A percentile compares a stretch with the other conserved stretches of the same genome.
Conservation (phyloP, 92 coral and sea anemone genomes). For the Porites divaricata region DNA sequence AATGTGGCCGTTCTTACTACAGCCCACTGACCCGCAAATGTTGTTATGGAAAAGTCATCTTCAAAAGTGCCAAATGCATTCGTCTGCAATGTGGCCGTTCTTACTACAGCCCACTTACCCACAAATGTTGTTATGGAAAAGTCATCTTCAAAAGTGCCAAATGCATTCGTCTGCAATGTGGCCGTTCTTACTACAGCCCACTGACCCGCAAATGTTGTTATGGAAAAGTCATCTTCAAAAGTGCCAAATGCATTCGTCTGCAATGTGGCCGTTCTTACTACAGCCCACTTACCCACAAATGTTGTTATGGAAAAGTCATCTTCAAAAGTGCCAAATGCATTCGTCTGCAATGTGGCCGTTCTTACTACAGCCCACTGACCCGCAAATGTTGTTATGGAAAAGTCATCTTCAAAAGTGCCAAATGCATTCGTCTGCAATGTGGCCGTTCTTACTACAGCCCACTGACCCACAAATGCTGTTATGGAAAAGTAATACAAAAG, state of each 20-base stretch:
- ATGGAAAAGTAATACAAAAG: background rate
- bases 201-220: background rate
- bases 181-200: background rate
- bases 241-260: background rate
- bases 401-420: background rate
- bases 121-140: background rate
- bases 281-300: background rate
- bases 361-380: constrained; percentile 4
- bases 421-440: background rate
- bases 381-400: constrained; percentile 13
- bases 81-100: background rate
- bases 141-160: background rate
- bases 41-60: background rate
- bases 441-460: background rate
- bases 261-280: background rate
- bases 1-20: background rate
- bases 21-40: background rate
- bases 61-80: too few species aligned
- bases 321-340: background rate
- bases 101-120: background rate
- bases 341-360: background rate
- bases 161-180: background rate
- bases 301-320: background rate
- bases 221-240: background rate
- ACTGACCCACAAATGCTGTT: background rate